Conservation (phyloP, 1,140 invertebrate genomes). For the Pogonus chalceus region DNA sequence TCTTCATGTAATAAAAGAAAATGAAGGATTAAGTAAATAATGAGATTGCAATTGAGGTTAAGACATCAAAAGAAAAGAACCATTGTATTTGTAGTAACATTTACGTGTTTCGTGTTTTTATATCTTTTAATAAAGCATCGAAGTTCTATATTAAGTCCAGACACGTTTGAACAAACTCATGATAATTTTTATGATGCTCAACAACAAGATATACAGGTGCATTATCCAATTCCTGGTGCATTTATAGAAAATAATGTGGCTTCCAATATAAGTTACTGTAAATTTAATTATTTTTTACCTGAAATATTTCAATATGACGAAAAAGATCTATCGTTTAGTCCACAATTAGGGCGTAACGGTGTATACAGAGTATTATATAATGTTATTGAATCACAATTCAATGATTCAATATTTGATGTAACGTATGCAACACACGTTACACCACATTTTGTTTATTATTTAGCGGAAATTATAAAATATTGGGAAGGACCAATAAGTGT, state of each 20-base stretch:
- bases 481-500: constrained; percentile 69
- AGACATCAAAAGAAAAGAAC: constrained; percentile 2
- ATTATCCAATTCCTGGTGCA: constrained; percentile 31
- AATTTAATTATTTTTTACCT: constrained; percentile 52
- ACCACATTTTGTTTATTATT: constrained; percentile 59
- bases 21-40: neutral
- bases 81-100: neutral
- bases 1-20: too few species aligned
- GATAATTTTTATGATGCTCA: neutral
- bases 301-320: constrained; percentile 40
- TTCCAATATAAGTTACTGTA: constrained; percentile 46
- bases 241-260: constrained; percentile 42
- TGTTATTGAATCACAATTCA: constrained; percentile 39
- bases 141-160: neutral
- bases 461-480: constrained; percentile 53
- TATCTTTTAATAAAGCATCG: neutral
- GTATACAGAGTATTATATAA: constrained; percentile 56
- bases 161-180: neutral
- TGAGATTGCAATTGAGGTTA: neutral
- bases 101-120: neutral
- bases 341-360: constrained; percentile 44
- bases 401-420: constrained; percentile 30
- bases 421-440: constrained; percentile 67
- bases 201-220: neutral
- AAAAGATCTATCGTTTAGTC: constrained; percentile 37